Base-by-base conservation (phyloP, 2,113 vertebrate species). In the Empidonax alnorum region DNA sequence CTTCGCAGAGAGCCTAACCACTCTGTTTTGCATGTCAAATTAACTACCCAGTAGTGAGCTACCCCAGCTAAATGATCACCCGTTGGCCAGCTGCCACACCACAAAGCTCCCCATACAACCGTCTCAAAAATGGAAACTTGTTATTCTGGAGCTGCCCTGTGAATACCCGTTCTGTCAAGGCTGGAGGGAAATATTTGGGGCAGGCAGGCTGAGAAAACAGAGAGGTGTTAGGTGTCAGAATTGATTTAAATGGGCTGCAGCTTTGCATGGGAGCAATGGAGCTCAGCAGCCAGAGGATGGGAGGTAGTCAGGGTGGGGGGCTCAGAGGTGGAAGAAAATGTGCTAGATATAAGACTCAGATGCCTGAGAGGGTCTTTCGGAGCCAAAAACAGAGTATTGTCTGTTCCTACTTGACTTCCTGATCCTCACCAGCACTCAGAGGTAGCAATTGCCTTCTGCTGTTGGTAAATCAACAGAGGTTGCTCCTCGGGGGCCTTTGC, bases 21-120 rank as follows among this genome's bases (percentile, higher is more conserved):
- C 90, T 96, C 93, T 81, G 78, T 90, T 97, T 96, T 96, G 93
- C 65, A 62, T 76, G 95, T 97, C 96, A 97, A 96, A 96, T 95
- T 94, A 97, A 96, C 95, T 94, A 94, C 93, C 95, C 81, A 63
- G 73, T 56, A 90, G 97, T 53, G 62, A 95, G 91, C 89, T 96
- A 69, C 96, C 68, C 67, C 30, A 33, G 84, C 94, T 97, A 90
- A 97, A 97, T 72, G 96, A 97, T 96, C 91, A 66, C 90, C 79
- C 30, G 0, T 88, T 98, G 98, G 98, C 98, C 76, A 55, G 28
- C 66, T 96, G 98, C 98, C 98, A 98, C 42, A 89, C 98, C 98
- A 94, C 98, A 98, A 79, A 78, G 37, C 92, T 97, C 97, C 90
- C 86, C 50, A 74, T 89, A 94, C 96, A 96, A 96, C 94, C 30